Evolutionary conservation across 1,140 invertebrate species (phyloP).

Genomic region (Sminthurides bifidus): DNA sequence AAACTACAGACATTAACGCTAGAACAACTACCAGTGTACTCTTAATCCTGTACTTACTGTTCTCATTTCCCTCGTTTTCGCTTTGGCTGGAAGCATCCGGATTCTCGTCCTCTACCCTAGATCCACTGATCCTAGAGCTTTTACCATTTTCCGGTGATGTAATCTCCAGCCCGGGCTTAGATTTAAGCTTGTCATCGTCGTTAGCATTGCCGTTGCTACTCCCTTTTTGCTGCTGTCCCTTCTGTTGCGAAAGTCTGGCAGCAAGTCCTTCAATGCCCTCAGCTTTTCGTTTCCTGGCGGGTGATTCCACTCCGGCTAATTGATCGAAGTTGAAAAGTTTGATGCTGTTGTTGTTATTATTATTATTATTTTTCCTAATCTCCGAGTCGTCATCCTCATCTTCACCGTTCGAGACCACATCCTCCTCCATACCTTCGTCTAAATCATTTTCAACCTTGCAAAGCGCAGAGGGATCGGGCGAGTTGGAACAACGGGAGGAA

Average conservation of each 20-base stretch:
- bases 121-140: conserved; percentile 6
- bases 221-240: conserved; percentile 9
- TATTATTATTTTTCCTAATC: conserved; percentile 28
- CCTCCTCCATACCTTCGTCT: conserved; percentile 15
- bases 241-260: conserved; percentile 36
- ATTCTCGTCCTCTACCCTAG: conserved; percentile 20
- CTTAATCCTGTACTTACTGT: conserved; percentile 22
- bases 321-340: conserved; percentile 12
- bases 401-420: conserved; percentile 4
- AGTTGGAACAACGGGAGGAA: conserved; percentile 13
- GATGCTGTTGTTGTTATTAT: conserved; percentile 19
- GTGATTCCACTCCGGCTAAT: conserved; percentile 15
- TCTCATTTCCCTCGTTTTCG: conserved; percentile 28
- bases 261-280: conserved; percentile 30
- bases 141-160: too few relatives aligned
- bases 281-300: conserved; percentile 32
- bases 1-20: too few relatives aligned
- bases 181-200: too few relatives aligned
- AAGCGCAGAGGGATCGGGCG: too few relatives aligned
- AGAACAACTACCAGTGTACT: too few relatives aligned
- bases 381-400: conserved; percentile 18
- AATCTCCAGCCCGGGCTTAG: too few relatives aligned
- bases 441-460: too few relatives aligned
- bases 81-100: conserved; percentile 27
- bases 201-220: too few relatives aligned